Base-by-base conservation (phyloP, 2,888 invertebrate genomes). In the Keiferia lycopersicella region DNA sequence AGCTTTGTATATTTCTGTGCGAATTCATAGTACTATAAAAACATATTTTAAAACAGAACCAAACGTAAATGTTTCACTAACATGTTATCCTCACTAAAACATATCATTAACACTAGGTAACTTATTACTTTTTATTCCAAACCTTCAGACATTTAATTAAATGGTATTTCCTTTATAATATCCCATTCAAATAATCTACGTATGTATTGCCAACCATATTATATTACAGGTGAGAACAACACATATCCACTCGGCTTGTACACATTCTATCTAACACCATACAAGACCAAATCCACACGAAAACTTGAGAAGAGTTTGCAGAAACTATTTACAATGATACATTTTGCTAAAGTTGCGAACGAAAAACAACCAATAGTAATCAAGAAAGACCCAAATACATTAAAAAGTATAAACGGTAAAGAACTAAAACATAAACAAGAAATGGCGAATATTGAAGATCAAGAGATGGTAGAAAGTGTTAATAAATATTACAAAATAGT, bases 181-280 rank as follows among this genome's bases (percentile, higher is more conserved):
- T 26, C 26, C n/a, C n/a, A n/a, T n/a, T n/a, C n/a, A n/a, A n/a
- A n/a, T n/a, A n/a, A n/a, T n/a, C n/a, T n/a, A n/a, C n/a, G n/a
- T n/a, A n/a, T n/a, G n/a, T n/a, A n/a, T n/a, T n/a, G n/a, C n/a
- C n/a, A n/a, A n/a, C n/a, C n/a, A n/a, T n/a, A 70, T 74, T 65
- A 69, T 79, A n/a, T 81, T 26, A 3, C 85, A 86, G 86, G 83
- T 80, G 80, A 81, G 41, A 68, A 71, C 14, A 65, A 64, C 63
- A 69, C 72, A 65, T 71, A 70, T 63, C 70, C 73, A 26, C 69
- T 66, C 10, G 81, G 80, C 6, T 80, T 72, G 69, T 84, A 76
- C 78, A 71, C 72, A 1, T 82, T 75, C 66, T 70, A 78, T 58
- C 67, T 84, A 59, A 68, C 64, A 61, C 67, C 70, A 41, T 64